Evolutionary conservation across 92 coral and sea anemone genomes (phyloP), one percentile per base, ranked within the genome.

Genomic region (Siderastrea siderea): DNA sequence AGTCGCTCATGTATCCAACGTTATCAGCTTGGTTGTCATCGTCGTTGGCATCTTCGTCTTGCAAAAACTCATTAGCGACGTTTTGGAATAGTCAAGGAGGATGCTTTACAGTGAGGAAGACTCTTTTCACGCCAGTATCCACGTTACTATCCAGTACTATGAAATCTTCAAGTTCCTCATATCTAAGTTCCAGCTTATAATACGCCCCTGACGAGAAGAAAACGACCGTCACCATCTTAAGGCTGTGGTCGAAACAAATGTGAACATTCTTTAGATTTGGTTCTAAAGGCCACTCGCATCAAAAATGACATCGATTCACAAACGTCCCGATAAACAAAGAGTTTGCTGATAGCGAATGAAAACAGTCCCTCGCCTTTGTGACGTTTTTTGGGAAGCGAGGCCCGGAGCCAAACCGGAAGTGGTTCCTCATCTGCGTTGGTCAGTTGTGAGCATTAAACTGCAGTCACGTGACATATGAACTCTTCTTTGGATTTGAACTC

Each of bases 91-190:
- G 55, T 8, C 91, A 95, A 38, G 95, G 92, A 8, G 97, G 83
- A 70, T 88, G 91, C 58, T 86, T 91, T 59, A 82, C 61, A 1
- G 89, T 75, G 5, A 95, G 16, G 59, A 86, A 95, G 1, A 93
- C 53, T 14, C 77, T 79, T 19, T 43, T 65, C 38, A 26, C 65
- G 26, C 19, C 59, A 3, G 73, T 19, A 1, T 15, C 13, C 10
- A n/a, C 62, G 55, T 78, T 19, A 46, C 77, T 78, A 69, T 96
- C 92, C 11, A 96, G 98, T 15, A 94, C 9, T 11, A 94, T 49
- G 80, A 93, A 91, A 16, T 94, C 94, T 51, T 89, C 95, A 6
- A 98, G 85, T 69, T 96, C 96, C 14, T 88, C 85, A 93, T 98
- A 98, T 11, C 91, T 88, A n/a, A 88, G 48, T 49, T 88, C 91